phyloP scores from a whole-genome alignment of 35 echinoderm and acorn worm species.

The Apostichopus californicus region DNA sequence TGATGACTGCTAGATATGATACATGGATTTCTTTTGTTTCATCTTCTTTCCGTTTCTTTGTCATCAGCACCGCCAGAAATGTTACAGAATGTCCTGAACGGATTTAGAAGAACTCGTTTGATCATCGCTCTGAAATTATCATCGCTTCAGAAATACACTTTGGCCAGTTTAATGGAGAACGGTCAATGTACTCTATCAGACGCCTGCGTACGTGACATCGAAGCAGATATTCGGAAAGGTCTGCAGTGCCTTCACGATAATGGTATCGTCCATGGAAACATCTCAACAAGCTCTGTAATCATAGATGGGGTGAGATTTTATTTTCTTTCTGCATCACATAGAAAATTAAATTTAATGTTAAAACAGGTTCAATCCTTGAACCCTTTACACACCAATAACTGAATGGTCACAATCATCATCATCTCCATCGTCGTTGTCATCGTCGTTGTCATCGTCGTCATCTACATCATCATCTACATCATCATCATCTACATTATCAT shows the following conservation, averaged over 20 bases:
- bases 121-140: neutral
- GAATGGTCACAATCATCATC: no score
- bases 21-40: no score
- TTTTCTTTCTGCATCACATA: neutral
- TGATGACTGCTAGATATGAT: no score
- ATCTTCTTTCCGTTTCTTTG: neutral
- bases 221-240: neutral
- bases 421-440: no score
- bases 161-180: neutral
- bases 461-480: neutral
- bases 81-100: neutral
- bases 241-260: constrained; percentile 1
- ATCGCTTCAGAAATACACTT: neutral
- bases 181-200: neutral
- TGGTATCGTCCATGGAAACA: neutral
- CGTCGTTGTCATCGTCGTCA: no score
- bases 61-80: neutral
- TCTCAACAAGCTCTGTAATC: neutral
- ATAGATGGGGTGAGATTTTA: constrained; percentile 28
- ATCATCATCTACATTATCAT: neutral
- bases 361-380: neutral
- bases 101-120: neutral
- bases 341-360: neutral
- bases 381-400: neutral
- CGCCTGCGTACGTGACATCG: neutral